Evolutionary conservation across 2,113 vertebrate genomes (phyloP), one percentile per base, ranked within the genome.

Genomic region (Condylura cristata): DNA sequence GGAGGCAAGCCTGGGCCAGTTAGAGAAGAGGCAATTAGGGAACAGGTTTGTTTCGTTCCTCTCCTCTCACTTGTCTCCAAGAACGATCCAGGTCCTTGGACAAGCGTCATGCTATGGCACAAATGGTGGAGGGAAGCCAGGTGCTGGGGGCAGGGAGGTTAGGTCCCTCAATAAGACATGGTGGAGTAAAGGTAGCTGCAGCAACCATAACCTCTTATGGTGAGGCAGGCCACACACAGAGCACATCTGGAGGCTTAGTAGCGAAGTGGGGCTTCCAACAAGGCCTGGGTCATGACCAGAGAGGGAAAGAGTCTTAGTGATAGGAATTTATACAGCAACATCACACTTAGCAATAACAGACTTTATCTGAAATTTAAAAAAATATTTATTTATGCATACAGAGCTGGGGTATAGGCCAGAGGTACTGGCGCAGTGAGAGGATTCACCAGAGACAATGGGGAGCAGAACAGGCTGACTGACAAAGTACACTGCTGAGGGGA

Each of bases 31-130:
- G 48, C 61, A 90, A 46, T 37, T 6, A 75, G 75, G 41, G 92
- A 97, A 95, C 93, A 84, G 89, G 96, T 96, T 95, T 1, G n/a
- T 89, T 75, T 44, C 86, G 96, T 92, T 89, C 20, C 22, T 91
- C 44, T 60, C 53, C 56, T 94, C 89, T 85, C 53, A 56, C 94
- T 86, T 61, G 75, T 60, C 89, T 95, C 56, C 71, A 51, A 14
- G 63, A 80, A 82, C 46, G 44, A n/a, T 90, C 68, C 71, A 41
- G 61, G 44, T 66, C 39, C 22, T 51, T 32, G 68, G 58, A 72
- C 11, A 32, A 90, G 74, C 0, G 0, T 46, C 56, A 13, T 12
- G 46, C 34, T 53, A 26, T n/a, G 79, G 41, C 53, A 61, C 60
- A 68, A 71, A 61, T 39, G 20, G 58, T 28, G 66, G 53, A 68